These are phyloP conservation scores for Amphipyra tragopoginis DNA, from an alignment of 2,888 invertebrate genomes.

Conservation along the genomic window DNA sequence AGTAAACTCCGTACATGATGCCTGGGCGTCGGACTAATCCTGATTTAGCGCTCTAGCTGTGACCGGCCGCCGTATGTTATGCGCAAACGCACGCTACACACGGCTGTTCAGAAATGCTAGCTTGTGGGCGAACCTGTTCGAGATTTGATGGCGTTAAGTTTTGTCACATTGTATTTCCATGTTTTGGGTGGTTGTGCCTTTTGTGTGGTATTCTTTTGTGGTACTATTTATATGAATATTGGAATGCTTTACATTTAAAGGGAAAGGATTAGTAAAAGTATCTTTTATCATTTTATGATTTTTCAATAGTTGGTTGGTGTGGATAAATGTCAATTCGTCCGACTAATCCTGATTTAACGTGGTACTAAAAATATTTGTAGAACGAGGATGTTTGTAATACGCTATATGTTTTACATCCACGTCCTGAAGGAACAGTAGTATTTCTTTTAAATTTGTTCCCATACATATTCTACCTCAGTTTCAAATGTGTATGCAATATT, in stretches of 20 bases:
- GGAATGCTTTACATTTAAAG: too few relatives aligned
- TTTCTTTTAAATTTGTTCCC: too few relatives aligned
- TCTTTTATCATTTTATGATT: slow-evolving; percentile 30
- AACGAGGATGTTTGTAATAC: too few relatives aligned
- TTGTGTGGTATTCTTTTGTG: slow-evolving; percentile 7
- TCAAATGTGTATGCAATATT: too few relatives aligned
- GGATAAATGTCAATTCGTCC: slow-evolving; percentile 28
- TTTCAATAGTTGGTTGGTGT: slow-evolving; percentile 24
- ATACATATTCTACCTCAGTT: too few relatives aligned
- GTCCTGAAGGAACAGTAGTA: too few relatives aligned
- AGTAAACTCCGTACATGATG: slow-evolving; percentile 83
- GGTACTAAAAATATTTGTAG: too few relatives aligned
- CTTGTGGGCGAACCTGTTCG: slow-evolving; percentile 40
- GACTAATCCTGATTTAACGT: slow-evolving; percentile 34
- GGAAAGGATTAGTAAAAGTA: not conserved
- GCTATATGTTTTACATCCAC: too few relatives aligned
- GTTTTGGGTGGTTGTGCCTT: not conserved
- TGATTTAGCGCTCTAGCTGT: slow-evolving; percentile 85
- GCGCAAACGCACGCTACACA: slow-evolving; percentile 74
- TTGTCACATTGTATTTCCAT: not conserved
- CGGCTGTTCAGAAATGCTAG: slow-evolving; percentile 40
- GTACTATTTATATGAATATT: not conserved
- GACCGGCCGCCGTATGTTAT: slow-evolving; percentile 78
- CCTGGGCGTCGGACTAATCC: slow-evolving; percentile 84
- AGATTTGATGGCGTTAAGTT: not conserved